phyloP scores from a whole-genome alignment of 2,888 invertebrate genomes.

The Troides oblongomaculatus region DNA sequence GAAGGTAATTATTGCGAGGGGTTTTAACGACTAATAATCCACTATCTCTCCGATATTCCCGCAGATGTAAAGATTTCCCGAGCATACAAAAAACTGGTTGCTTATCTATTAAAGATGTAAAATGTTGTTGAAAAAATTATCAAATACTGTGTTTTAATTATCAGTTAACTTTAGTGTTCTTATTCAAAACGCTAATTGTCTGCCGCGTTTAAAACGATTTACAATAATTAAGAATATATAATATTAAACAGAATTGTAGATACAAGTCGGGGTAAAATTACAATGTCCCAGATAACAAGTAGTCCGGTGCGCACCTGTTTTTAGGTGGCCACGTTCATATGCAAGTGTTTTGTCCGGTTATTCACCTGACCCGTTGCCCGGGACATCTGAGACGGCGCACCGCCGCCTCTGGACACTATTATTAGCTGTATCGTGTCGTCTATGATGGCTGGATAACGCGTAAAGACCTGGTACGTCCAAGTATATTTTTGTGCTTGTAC shows the following conservation, averaged over 20 bases:
- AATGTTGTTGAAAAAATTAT: too few species aligned
- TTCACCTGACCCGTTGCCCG: slow-evolving; percentile 21
- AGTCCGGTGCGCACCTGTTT: slow-evolving; percentile 22
- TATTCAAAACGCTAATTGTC: too few species aligned
- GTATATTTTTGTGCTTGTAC: not conserved
- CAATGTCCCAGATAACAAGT: slow-evolving; percentile 20
- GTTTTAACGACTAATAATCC: too few species aligned
- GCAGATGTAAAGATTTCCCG: too few species aligned
- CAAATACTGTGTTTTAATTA: too few species aligned
- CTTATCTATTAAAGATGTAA: too few species aligned
- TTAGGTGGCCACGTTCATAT: slow-evolving; percentile 21
- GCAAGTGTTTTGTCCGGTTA: slow-evolving; percentile 24
- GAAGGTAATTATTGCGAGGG: too few species aligned
- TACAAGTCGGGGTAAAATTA: slow-evolving; percentile 11
- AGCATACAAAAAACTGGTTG: too few species aligned
- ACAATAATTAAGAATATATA: not conserved
- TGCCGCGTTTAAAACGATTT: too few species aligned
- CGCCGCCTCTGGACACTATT: slow-evolving; percentile 10
- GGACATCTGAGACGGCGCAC: slow-evolving; percentile 7
- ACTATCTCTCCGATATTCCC: too few species aligned
- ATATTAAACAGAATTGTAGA: slow-evolving; percentile 1
- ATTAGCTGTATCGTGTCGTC: slow-evolving; percentile 15
- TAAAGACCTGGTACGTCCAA: not conserved
- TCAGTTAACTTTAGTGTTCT: too few species aligned
- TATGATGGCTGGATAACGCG: slow-evolving; percentile 12